phyloP scores from a whole-genome alignment of 2,113 vertebrate genomes.

The Chitala chitala region DNA sequence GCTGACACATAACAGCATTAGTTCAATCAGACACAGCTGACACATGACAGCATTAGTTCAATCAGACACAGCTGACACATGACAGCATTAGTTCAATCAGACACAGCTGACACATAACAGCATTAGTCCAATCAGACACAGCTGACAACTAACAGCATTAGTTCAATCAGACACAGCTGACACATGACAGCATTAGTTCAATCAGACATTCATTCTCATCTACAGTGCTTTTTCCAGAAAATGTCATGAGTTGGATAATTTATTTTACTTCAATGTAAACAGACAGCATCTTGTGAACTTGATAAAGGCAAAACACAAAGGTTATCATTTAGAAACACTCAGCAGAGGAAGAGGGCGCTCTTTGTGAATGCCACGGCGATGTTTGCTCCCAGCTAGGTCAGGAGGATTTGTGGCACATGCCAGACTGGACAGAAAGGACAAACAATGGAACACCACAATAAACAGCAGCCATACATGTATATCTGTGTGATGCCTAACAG shows the following conservation, averaged over 20 bases:
- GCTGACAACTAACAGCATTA: too few relatives aligned
- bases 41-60: too few relatives aligned
- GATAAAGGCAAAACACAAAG: not conserved
- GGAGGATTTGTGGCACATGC: not conserved
- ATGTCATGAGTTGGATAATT: conserved; percentile 14
- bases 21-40: too few relatives aligned
- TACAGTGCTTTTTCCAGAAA: conserved; percentile 1
- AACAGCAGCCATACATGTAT: too few relatives aligned
- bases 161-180: too few relatives aligned
- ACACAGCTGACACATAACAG: too few relatives aligned
- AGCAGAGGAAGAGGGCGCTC: not conserved
- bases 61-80: too few relatives aligned
- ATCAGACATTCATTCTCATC: not conserved
- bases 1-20: too few relatives aligned
- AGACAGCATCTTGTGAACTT: conserved; percentile 8
- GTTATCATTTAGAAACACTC: not conserved
- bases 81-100: too few relatives aligned
- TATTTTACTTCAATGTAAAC: conserved; percentile 1
- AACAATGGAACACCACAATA: not conserved
- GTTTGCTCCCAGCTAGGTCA: not conserved
- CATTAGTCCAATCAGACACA: too few relatives aligned
- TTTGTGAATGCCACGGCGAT: not conserved
- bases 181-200: too few relatives aligned
- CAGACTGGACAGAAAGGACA: not conserved
- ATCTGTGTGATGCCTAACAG: not conserved